Base-by-base conservation (phyloP, 2,888 invertebrate species). In the Oscheius sp. region DNA sequence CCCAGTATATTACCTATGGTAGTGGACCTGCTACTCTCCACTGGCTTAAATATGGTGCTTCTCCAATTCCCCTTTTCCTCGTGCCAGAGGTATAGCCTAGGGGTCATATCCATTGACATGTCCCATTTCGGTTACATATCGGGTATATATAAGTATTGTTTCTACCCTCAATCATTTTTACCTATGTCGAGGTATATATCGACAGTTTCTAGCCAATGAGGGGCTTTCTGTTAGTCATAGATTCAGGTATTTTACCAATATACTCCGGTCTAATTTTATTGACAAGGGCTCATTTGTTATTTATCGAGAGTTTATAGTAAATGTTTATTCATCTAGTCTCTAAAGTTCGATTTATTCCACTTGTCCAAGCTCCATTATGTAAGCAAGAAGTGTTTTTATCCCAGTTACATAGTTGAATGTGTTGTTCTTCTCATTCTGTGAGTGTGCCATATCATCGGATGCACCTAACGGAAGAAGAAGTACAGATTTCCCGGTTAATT, bases 381-480 rank as follows among this genome's bases (percentile, higher is more conserved):
- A 85, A 5, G 81, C 78, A 36, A 81, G 74, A 26, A 85, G 72
- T 1, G 78, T 73, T 70, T 85, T 85, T 64, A 79, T 81, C n/a
- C 84, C 84, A 49, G 85, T 70, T 49, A 79, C 77, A 70, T 85
- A 85, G 70, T 84, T 84, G 71, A 38, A 36, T n/a, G 50, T 68
- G 67, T 96, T 92, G 81, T 98, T 90, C 88, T 98, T 98, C 89
- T 98, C 97, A 89, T 97, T 97, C 89, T 97, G 84, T 94, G 95
- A 95, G 89, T 98, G 98, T 71, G 97, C 96, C 81, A 96, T 96
- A 88, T 98, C 98, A 88, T 97, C 96, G 67, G 92, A 92, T 65
- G 93, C 91, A 62, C 97, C 97, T 87, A 98, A 92, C 0, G 97
- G 97, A 78, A 98, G 89, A 74, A 98, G 89, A 84, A 97, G 90